These are phyloP conservation scores for Papilio gigon DNA, from an alignment of 2,888 invertebrate genomes.

Conservation along the genomic window DNA sequence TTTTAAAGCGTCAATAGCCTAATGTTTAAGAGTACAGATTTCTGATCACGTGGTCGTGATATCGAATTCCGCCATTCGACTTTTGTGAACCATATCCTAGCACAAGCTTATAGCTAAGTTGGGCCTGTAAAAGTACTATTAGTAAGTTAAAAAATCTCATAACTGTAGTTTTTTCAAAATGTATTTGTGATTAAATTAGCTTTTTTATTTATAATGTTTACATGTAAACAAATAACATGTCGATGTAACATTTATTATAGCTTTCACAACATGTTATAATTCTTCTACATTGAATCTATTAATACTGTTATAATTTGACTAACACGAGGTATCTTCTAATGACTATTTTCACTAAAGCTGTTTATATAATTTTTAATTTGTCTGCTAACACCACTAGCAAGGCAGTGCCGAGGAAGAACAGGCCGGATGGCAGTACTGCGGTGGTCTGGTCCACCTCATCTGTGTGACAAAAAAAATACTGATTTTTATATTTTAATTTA, in stretches of 20 bases:
- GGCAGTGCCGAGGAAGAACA: constrained; percentile 77
- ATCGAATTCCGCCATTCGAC: too few relatives aligned
- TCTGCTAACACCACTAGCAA: constrained; percentile 75
- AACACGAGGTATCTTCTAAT: constrained; percentile 53
- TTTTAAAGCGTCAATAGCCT: too few relatives aligned
- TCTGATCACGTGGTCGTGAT: too few relatives aligned
- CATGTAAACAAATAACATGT: constrained; percentile 14
- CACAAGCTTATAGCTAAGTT: too few relatives aligned
- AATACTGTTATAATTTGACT: constrained; percentile 63
- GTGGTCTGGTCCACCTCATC: constrained; percentile 66
- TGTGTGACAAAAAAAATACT: constrained; percentile 54
- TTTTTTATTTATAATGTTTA: background rate
- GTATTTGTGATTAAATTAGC: background rate
- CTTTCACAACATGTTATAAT: constrained; percentile 54
- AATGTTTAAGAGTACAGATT: too few relatives aligned
- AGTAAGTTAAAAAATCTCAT: too few relatives aligned
- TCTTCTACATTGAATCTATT: constrained; percentile 65
- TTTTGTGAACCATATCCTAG: too few relatives aligned
- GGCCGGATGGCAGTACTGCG: constrained; percentile 69
- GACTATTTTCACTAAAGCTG: constrained; percentile 43
- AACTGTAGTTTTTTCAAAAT: too few relatives aligned
- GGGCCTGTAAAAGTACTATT: too few relatives aligned
- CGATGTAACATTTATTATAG: constrained; percentile 45
- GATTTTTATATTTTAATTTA: constrained; percentile 13
- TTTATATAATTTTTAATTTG: constrained; percentile 70